Evolutionary conservation across 2,113 vertebrate genomes (phyloP).

Genomic region (Colius striatus): DNA sequence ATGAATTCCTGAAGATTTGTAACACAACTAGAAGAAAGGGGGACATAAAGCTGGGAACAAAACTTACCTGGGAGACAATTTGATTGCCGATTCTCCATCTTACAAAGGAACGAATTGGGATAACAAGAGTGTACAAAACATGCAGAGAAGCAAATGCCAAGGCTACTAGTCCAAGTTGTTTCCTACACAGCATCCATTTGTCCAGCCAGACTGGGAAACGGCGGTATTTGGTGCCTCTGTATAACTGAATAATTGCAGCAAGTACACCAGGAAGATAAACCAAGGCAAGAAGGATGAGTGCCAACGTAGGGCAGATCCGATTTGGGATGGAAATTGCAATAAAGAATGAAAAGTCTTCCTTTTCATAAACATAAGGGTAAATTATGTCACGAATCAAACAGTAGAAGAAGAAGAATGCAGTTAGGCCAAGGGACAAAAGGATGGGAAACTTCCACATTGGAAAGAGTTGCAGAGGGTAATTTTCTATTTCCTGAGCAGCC

Average conservation of each 20-base stretch:
- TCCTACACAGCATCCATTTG: constrained; percentile 95
- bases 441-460: constrained; percentile 92
- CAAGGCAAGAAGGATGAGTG: constrained; percentile 86
- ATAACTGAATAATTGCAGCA: constrained; percentile 90
- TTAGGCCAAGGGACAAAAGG: constrained; percentile 78
- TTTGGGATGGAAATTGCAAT: constrained; percentile 90
- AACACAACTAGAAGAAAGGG: neutral
- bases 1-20: neutral
- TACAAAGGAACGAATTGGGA: constrained; percentile 85
- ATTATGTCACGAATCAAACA: constrained; percentile 80
- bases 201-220: constrained; percentile 93
- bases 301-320: constrained; percentile 84
- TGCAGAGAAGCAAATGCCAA: constrained; percentile 90
- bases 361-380: constrained; percentile 72
- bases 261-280: constrained; percentile 92
- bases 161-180: constrained; percentile 91
- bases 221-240: constrained; percentile 92
- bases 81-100: constrained; percentile 53
- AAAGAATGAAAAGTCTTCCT: constrained; percentile 81
- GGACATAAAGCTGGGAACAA: neutral
- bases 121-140: constrained; percentile 86
- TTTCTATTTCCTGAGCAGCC: constrained; percentile 89
- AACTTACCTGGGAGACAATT: constrained; percentile 78
- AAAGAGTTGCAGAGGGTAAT: constrained; percentile 92
- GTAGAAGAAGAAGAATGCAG: constrained; percentile 83